Percentiles rank a stretch among this genome's conserved stretches.
Evolutionary conservation across 1,140 invertebrate genomes (phyloP).

Genomic region (Saccostrea glomerata): DNA sequence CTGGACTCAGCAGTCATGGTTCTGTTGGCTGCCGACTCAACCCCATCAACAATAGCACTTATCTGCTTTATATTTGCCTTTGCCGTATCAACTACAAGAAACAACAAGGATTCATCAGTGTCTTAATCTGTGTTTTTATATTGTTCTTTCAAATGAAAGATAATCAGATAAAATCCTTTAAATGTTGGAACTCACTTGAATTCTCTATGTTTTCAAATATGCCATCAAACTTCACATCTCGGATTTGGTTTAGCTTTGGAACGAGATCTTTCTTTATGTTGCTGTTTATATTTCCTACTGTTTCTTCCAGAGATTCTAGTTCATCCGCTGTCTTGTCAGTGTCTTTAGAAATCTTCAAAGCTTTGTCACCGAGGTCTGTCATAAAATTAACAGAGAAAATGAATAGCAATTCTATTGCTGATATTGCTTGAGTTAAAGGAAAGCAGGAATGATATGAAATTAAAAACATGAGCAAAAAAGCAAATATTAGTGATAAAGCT

Average conservation of each 20-base stretch:
- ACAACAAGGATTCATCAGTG: background rate
- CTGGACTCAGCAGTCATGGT: slow-evolving; percentile 55
- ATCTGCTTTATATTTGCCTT: slow-evolving; percentile 65
- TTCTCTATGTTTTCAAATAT: slow-evolving; percentile 54
- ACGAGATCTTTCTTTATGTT: slow-evolving; percentile 52
- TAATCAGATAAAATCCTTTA: too few relatives aligned
- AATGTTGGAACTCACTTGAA: slow-evolving; percentile 57
- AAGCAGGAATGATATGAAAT: too few relatives aligned
- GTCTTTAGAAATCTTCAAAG: slow-evolving; percentile 49
- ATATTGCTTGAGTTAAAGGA: too few relatives aligned
- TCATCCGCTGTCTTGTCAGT: slow-evolving; percentile 47
- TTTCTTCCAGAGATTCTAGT: slow-evolving; percentile 54
- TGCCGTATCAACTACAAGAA: slow-evolving; percentile 49
- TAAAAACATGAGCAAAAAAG: too few relatives aligned
- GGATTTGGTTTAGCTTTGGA: slow-evolving; percentile 68
- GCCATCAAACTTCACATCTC: slow-evolving; percentile 57
- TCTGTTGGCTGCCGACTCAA: slow-evolving; percentile 49
- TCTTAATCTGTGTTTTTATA: background rate
- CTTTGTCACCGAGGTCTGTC: slow-evolving; percentile 41
- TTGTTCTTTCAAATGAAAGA: too few relatives aligned
- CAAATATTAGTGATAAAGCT: too few relatives aligned
- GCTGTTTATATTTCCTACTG: slow-evolving; percentile 61
- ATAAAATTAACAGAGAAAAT: background rate
- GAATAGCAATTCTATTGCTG: background rate
- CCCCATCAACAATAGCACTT: slow-evolving; percentile 62